Conservation (phyloP, 2,888 invertebrate genomes). For the Pollenia griseotomentosa region DNA sequence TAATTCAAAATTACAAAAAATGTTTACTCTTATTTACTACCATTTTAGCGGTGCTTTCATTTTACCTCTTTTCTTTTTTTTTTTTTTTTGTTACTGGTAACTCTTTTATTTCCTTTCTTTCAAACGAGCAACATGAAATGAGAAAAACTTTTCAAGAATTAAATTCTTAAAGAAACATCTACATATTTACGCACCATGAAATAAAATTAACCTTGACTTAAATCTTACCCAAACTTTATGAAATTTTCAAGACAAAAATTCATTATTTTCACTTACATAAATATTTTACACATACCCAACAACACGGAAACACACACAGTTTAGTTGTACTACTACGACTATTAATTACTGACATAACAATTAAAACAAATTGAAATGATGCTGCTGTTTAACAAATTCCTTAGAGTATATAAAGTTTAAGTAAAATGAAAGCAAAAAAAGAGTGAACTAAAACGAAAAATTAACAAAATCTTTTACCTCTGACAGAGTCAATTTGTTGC, state of each 20-base stretch:
- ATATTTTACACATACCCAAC: not conserved
- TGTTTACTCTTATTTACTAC: too few relatives aligned
- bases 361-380: constrained; percentile 54
- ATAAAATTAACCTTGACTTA: not conserved
- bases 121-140: too few relatives aligned
- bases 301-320: not conserved
- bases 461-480: constrained; percentile 19
- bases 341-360: constrained; percentile 59
- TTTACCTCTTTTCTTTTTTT: too few relatives aligned
- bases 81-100: too few relatives aligned
- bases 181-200: not conserved
- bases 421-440: not conserved
- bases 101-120: too few relatives aligned
- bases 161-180: not conserved
- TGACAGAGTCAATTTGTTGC: constrained; percentile 36
- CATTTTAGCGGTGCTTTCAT: too few relatives aligned
- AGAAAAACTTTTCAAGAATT: not conserved
- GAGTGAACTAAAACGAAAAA: not conserved
- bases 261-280: constrained; percentile 14
- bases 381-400: constrained; percentile 43
- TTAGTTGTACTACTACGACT: constrained; percentile 7
- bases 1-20: too few relatives aligned
- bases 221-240: not conserved
- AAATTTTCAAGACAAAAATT: constrained; percentile 10
- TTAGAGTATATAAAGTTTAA: constrained; percentile 21